A percentile compares a stretch with the other conserved stretches of the same genome.
Evolutionary conservation across 2,797 vertebrate genomes (phyloP).

Genomic region (Neoniphon sammara): DNA sequence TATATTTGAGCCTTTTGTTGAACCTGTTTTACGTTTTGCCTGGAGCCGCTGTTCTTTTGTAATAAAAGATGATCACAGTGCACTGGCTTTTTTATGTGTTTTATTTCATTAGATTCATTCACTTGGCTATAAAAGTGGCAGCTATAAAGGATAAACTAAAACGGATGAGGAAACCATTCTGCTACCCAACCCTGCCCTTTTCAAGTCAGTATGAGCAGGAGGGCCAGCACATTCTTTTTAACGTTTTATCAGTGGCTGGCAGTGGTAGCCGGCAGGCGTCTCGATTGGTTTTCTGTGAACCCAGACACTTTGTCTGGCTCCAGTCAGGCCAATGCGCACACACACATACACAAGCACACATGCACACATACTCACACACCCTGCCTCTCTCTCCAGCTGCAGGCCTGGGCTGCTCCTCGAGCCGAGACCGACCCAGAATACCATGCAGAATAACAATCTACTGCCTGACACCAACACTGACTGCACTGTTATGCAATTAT

Average conservation of each 20-base stretch:
- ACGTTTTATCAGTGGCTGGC: conserved; percentile 73
- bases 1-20: conserved; percentile 66
- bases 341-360: conserved; percentile 38
- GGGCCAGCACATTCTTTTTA: conserved; percentile 53
- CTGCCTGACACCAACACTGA: conserved; percentile 43
- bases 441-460: conserved; percentile 70
- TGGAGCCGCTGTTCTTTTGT: conserved; percentile 51
- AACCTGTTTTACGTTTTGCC: conserved; percentile 52
- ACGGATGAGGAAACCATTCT: conserved; percentile 35
- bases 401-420: conserved; percentile 63
- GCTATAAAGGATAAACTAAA: conserved; percentile 49
- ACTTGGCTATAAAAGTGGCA: conserved; percentile 14
- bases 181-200: conserved; percentile 60
- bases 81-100: conserved; percentile 52
- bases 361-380: background rate
- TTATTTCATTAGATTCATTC: conserved; percentile 53
- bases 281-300: conserved; percentile 69
- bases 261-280: conserved; percentile 67
- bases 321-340: conserved; percentile 35
- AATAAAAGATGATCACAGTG: conserved; percentile 38
- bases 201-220: conserved; percentile 38
- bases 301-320: conserved; percentile 63
- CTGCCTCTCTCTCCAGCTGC: conserved; percentile 33
- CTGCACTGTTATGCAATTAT: conserved; percentile 57
- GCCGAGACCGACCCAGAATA: conserved; percentile 51